Evolutionary conservation across 2,113 vertebrate genomes (phyloP).

Genomic region (Galbula dea): DNA sequence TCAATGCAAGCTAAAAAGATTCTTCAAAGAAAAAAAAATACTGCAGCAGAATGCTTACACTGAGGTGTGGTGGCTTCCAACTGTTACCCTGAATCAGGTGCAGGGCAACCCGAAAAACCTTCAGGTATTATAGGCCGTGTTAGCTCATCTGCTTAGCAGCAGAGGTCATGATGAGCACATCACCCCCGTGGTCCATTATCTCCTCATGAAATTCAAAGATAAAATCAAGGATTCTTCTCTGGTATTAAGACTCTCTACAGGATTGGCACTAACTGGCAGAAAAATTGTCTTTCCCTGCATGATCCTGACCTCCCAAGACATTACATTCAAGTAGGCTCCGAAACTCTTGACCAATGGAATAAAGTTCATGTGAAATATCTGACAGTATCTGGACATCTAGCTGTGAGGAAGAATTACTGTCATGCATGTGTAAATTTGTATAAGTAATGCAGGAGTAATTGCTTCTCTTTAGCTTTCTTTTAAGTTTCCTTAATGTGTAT

Average conservation of each 20-base stretch:
- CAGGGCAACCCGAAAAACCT: constrained; percentile 1
- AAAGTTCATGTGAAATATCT: constrained; percentile 12
- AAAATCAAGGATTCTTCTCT: constrained; percentile 49
- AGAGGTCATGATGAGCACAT: constrained; percentile 43
- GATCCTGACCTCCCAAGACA: constrained; percentile 35
- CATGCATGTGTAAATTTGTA: not conserved
- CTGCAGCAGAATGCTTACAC: not conserved
- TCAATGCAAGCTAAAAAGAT: not conserved
- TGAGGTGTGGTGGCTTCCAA: not conserved
- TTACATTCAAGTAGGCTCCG: not conserved
- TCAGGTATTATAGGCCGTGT: not conserved
- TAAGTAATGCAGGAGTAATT: not conserved
- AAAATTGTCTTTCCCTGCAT: constrained; percentile 48
- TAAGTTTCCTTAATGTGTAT: not conserved
- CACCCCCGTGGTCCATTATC: constrained; percentile 34
- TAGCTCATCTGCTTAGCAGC: constrained; percentile 44
- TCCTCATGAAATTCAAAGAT: constrained; percentile 55
- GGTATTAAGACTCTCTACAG: constrained; percentile 15
- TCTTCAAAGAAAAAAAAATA: not conserved
- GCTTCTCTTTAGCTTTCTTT: not conserved
- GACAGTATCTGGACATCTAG: not conserved
- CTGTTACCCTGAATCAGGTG: not conserved
- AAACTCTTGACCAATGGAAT: constrained; percentile 29
- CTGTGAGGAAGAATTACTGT: not conserved
- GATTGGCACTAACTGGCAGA: constrained; percentile 20